Base-by-base conservation (phyloP, 2,113 vertebrate genomes). In the Camelus bactrianus region DNA sequence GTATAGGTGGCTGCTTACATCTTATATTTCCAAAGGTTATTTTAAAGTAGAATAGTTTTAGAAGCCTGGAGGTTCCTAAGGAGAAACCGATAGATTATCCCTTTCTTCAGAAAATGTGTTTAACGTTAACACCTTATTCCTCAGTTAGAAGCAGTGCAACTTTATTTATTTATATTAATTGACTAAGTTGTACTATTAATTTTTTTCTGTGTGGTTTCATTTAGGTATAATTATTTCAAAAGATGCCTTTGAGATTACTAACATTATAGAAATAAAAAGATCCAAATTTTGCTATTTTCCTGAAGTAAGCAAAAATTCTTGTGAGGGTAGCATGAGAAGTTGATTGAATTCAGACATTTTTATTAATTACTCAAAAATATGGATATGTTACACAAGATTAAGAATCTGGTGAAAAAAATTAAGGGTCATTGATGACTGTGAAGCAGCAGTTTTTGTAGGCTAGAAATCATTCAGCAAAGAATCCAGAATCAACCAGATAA, bases 141-240 rank as follows among this genome's bases (percentile, higher is more conserved):
- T 64, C 65, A 65, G 35, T 24, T 79, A 79, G 12, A 79, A 79
- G 50, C 32, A 79, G 20, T 80, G 60, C 19, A 60, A 16, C 32
- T 89, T 50, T 64, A 58, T 89, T 88, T 70, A 95, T 81, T 96
- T 11, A 82, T 64, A 58, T 89, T 88, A 77, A 95, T 81, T 96
- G 15, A 82, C 48, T 65, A 64, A 64, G 46, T 89, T 73, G 19
- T 73, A 60, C 14, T 56, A 19, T 80, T 95, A 30, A 69, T n/a
- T 22, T 91, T 80, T 93, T 92, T 48, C 38, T 81, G 0, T 94
- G 14, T 73, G 26, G 13, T 77, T 96, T 91, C 17, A 73, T 79
- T 73, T 91, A 86, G 42, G 5, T 85, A 42, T 82, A 96, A 46
- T 89, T 96, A 64, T 91, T 93, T 90, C 19, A 94, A 58, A 77